phyloP scores from a whole-genome alignment of 1,140 invertebrate species.

The Pachyrhynchus sulphureomaculatus region DNA sequence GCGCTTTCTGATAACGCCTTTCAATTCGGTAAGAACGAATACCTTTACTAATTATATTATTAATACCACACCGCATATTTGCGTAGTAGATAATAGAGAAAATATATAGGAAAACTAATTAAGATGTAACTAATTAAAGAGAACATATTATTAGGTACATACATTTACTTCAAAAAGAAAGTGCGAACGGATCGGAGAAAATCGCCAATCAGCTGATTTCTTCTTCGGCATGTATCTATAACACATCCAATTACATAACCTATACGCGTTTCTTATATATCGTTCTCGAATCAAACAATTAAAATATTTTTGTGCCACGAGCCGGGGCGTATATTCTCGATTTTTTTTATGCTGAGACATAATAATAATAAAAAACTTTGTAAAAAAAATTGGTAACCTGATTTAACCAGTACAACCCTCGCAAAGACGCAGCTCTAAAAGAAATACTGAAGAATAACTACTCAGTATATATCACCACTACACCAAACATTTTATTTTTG shows the following conservation, averaged over 20 bases:
- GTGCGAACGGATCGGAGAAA: background rate
- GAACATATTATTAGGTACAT: background rate
- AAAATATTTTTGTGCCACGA: slow-evolving; percentile 1
- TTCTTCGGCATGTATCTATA: slow-evolving; percentile 3
- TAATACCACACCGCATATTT: no score
- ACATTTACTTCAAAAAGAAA: slow-evolving; percentile 3
- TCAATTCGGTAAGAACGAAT: no score
- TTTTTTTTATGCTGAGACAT: no score
- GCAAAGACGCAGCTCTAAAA: no score
- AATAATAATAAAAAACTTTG: background rate
- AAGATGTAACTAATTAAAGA: background rate
- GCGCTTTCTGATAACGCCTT: no score
- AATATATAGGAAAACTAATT: no score
- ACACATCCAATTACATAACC: slow-evolving; percentile 1
- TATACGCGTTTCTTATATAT: slow-evolving; percentile 1
- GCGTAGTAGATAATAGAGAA: no score
- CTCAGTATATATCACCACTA: no score
- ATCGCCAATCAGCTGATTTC: slow-evolving; percentile 4
- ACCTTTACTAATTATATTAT: no score
- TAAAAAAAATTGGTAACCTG: background rate
- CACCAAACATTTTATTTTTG: no score
- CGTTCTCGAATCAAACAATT: slow-evolving; percentile 2
- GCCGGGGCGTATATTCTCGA: background rate
- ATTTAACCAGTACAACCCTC: background rate
- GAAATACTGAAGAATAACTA: no score